phyloP scores from a whole-genome alignment of 2,888 invertebrate species.

The Epirrhoe tristata region DNA sequence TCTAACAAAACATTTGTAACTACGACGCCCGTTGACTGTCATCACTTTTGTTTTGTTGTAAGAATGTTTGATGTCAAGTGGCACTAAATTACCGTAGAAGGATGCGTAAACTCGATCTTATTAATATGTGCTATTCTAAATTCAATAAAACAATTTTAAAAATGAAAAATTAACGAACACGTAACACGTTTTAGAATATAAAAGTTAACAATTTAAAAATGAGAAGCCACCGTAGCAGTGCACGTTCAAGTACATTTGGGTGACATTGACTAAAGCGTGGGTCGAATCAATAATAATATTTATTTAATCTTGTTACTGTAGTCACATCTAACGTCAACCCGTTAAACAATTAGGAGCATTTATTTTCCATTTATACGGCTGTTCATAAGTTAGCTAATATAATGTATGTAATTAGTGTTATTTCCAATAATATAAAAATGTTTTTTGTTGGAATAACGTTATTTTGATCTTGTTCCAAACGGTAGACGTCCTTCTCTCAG shows the following conservation, averaged over 20 bases:
- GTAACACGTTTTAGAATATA: slow-evolving; percentile 9
- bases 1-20: slow-evolving; percentile 28
- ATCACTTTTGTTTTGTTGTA: slow-evolving; percentile 17
- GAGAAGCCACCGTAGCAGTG: slow-evolving; percentile 9
- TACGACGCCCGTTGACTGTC: slow-evolving; percentile 18
- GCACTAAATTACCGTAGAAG: slow-evolving; percentile 4
- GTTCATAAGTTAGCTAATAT: slow-evolving; percentile 73
- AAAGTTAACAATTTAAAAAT: neutral
- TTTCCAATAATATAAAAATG: slow-evolving; percentile 71
- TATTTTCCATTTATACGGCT: slow-evolving; percentile 61
- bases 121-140: slow-evolving; percentile 19
- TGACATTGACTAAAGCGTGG: slow-evolving; percentile 9
- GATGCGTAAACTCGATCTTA: slow-evolving; percentile 25
- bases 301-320: slow-evolving; percentile 9
- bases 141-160: neutral
- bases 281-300: slow-evolving; percentile 6
- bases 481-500: slow-evolving; percentile 53
- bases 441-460: slow-evolving; percentile 70
- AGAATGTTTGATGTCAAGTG: slow-evolving; percentile 12
- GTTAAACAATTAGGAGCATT: slow-evolving; percentile 40
- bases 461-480: slow-evolving; percentile 64
- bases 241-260: slow-evolving; percentile 16
- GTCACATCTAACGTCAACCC: slow-evolving; percentile 21
- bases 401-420: slow-evolving; percentile 76
- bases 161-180: neutral